A percentile compares a stretch with the other conserved stretches of the same genome.
Evolutionary conservation across 1,140 invertebrate species (phyloP).

Genomic region (Maconellicoccus hirsutus): DNA sequence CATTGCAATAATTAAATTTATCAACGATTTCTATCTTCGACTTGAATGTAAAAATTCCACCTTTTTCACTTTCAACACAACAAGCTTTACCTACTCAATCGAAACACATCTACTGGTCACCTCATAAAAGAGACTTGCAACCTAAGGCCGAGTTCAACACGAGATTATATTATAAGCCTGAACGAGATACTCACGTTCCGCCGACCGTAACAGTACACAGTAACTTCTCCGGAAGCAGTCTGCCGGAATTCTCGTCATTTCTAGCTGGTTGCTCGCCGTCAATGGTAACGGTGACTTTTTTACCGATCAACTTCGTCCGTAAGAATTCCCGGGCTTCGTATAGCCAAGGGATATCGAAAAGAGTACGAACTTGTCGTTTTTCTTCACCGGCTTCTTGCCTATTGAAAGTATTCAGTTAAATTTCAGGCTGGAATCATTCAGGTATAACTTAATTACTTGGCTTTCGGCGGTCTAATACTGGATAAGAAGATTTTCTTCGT

Average conservation of each 20-base stretch:
- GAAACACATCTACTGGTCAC: no score
- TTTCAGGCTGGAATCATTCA: background rate
- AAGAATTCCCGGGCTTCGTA: conserved; percentile 95
- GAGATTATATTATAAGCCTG: no score
- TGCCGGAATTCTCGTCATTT: conserved; percentile 45
- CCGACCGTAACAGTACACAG: conserved; percentile 83
- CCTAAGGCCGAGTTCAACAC: no score
- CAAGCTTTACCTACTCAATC: no score
- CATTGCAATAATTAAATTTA: no score
- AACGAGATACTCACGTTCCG: conserved; percentile 56
- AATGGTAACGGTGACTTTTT: conserved; percentile 82
- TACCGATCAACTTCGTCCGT: conserved; percentile 90
- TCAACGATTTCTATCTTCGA: no score
- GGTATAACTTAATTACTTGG: conserved; percentile 10
- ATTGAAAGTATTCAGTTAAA: conserved; percentile 12
- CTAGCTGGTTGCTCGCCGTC: conserved; percentile 94
- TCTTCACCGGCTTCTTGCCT: conserved; percentile 21
- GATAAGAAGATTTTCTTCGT: conserved; percentile 90
- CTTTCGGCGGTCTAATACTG: conserved; percentile 83
- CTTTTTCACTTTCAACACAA: no score
- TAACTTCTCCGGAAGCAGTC: conserved; percentile 76
- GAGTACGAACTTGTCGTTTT: conserved; percentile 20
- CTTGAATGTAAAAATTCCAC: no score
- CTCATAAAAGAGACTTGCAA: no score
- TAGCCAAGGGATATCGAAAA: conserved; percentile 95